Conservation (phyloP, 2,888 invertebrate species). For the Parnassius orleans region DNA sequence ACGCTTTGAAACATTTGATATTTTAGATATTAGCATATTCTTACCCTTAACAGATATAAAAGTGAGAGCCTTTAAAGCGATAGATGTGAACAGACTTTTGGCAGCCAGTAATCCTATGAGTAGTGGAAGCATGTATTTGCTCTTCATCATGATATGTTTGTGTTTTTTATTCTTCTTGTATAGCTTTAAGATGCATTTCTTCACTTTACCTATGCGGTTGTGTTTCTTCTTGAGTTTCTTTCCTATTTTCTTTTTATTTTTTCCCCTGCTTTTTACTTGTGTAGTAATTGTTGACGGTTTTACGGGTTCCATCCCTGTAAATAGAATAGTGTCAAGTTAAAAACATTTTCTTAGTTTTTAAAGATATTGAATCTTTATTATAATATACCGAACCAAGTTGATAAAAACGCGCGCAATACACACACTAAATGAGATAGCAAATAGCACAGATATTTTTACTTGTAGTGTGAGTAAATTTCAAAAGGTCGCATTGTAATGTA, state of each 20-base stretch:
- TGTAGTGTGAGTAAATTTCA: no score
- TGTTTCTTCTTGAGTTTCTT: slow-evolving; percentile 33
- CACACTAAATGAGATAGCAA: no score
- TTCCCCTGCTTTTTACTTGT: slow-evolving; percentile 30
- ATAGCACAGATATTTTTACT: no score
- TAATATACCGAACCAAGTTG: no score
- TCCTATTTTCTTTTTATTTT: slow-evolving; percentile 30
- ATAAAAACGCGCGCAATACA: no score
- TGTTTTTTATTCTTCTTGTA: slow-evolving; percentile 47
- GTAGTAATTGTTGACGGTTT: slow-evolving; percentile 19
- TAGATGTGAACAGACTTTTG: slow-evolving; percentile 84
- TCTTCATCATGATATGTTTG: slow-evolving; percentile 62
- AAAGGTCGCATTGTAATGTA: no score
- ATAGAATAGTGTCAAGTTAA: neutral
- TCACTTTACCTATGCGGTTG: slow-evolving; percentile 43
- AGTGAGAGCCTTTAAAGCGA: slow-evolving; percentile 85
- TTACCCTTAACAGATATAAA: slow-evolving; percentile 83
- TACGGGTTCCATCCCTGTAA: neutral
- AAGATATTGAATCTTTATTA: no score
- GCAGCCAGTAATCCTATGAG: slow-evolving; percentile 83
- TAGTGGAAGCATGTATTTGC: slow-evolving; percentile 82
- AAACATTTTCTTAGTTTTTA: no score
- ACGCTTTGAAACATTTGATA: no score
- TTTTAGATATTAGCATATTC: slow-evolving; percentile 2
- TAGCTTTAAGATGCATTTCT: slow-evolving; percentile 64